Evolutionary conservation across 2,797 vertebrate species (phyloP), one percentile per base, ranked within the genome.

Genomic region (Rhinophrynus dorsalis): DNA sequence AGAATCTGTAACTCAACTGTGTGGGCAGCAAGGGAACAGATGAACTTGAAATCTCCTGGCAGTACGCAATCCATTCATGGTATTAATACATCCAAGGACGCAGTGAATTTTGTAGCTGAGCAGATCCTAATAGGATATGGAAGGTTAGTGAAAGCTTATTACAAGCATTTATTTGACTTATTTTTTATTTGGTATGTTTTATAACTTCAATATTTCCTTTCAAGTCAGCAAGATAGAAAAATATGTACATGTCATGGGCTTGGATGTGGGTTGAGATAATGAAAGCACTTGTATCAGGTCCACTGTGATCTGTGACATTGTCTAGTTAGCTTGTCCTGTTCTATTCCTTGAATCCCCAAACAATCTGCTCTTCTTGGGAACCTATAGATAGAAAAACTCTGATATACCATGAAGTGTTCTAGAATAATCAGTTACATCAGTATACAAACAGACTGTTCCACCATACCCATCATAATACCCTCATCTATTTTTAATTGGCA

Each of bases 1-100:
- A 21, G 10, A 21, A 32, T 38, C 42, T 30, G 50, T 59, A 60
- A 68, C 45, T 52, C 45, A 52, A 20, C 58, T 61, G 18, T 55
- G 67, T 55, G 26, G 29, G 48, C 29, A 61, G 67, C 15, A 62
- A 55, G 29, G 45, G 58, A 70, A 54, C 67, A 62, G 40, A 10
- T 54, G 44, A 51, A 42, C 47, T 54, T 45, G 58, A 55, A 70
- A 62, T 20, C 42, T 37, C 18, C 18, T 35, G 35, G 29, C 58
- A 45, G 21, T 29, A 8, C 12, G 6, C 50, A 35, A 48, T 71
- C 59, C 40, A 57, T 71, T 57, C 15, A 27, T 29, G 32, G 68
- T 38, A 71, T 63, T 56, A 60, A 57, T 56, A 56, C 24, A 63
- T 1, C 51, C 59, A 71, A 71, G 68, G 68, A 9, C 29, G 42